Evolutionary conservation across 1,140 invertebrate genomes (phyloP).

Genomic region (Drosophila kohkoa): DNA sequence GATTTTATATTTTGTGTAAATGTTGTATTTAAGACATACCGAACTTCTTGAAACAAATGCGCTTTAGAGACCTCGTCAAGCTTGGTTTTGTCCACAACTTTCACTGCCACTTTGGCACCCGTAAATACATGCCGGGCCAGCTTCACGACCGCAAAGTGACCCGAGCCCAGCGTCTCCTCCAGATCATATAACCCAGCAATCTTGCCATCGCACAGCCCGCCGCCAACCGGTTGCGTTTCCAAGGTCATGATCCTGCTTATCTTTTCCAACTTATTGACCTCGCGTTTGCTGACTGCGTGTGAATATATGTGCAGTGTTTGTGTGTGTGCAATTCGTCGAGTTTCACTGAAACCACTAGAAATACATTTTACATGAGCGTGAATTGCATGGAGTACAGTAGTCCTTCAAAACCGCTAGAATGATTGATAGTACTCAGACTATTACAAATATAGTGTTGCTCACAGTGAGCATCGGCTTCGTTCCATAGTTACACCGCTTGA

Average conservation of each 20-base stretch:
- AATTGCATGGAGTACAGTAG: constrained; percentile 30
- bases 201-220: constrained; percentile 91
- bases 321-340: constrained; percentile 48
- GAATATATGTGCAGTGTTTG: constrained; percentile 22
- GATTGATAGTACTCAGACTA: constrained; percentile 11
- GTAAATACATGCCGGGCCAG: constrained; percentile 99
- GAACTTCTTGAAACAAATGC: constrained; percentile 98
- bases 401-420: constrained; percentile 22
- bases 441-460: constrained; percentile 6
- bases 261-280: constrained; percentile 25
- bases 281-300: background rate
- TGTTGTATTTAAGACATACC: constrained; percentile 43
- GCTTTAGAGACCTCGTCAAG: constrained; percentile 98
- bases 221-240: constrained; percentile 76
- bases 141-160: constrained; percentile 99
- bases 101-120: constrained; percentile 98
- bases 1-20: background rate
- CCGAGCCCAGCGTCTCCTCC: constrained; percentile 96
- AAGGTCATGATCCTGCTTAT: constrained; percentile 69
- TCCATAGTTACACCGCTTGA: background rate
- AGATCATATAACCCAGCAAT: constrained; percentile 98
- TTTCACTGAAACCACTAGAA: constrained; percentile 60
- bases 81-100: constrained; percentile 99
- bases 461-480: background rate
- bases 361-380: constrained; percentile 22